Conservation (phyloP, 2,113 vertebrate species). For the Sminthopsis crassicaudata region DNA sequence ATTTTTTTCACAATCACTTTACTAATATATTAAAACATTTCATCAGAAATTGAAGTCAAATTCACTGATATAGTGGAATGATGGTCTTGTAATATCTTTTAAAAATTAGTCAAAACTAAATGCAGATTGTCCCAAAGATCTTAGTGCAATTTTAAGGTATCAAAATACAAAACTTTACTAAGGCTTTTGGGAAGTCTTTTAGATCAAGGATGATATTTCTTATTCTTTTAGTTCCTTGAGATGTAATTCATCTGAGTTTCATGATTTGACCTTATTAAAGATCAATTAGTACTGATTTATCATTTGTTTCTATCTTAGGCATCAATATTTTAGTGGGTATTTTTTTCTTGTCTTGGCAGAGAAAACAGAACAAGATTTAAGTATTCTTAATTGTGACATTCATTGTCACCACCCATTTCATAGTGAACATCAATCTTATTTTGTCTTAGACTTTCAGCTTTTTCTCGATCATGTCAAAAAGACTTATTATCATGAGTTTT, state of each 20-base stretch:
- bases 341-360: not conserved
- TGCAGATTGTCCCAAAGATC: not conserved
- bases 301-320: not conserved
- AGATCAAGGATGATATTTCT: not conserved
- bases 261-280: not conserved
- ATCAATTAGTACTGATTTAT: not conserved
- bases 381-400: not conserved
- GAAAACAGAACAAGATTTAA: not conserved
- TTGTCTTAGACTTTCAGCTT: not conserved
- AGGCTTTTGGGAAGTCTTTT: not conserved
- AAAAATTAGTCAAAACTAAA: not conserved
- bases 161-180: not conserved
- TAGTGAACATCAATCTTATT: not conserved
- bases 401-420: not conserved
- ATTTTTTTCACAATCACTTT: not conserved
- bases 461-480: not conserved
- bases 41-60: not conserved
- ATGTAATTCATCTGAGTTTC: not conserved
- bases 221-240: not conserved
- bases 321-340: not conserved
- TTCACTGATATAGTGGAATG: not conserved
- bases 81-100: not conserved
- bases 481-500: not conserved
- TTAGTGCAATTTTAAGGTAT: not conserved
- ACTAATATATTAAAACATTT: not conserved